Evolutionary conservation across 2,888 invertebrate genomes (phyloP).

Genomic region (Rhodophaea formosa): DNA sequence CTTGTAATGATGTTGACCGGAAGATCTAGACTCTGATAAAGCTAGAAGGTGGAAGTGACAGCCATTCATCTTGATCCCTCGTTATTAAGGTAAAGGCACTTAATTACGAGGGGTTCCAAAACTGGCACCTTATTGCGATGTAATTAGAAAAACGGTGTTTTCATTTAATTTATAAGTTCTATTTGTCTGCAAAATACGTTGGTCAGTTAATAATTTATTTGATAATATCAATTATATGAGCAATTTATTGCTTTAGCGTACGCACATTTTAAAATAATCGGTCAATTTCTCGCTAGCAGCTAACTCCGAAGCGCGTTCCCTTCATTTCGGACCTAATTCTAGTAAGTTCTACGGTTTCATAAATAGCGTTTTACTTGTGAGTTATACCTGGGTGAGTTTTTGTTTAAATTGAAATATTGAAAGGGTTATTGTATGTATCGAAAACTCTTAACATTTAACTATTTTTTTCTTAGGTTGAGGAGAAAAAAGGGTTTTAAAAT

Average conservation of each 20-base stretch:
- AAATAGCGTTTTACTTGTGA: constrained; percentile 2
- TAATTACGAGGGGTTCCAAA: constrained; percentile 9
- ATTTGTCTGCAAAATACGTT: constrained; percentile 1
- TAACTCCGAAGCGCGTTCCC: background rate
- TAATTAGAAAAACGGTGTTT: constrained; percentile 3
- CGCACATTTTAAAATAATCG: constrained; percentile 3
- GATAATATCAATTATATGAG: constrained; percentile 1
- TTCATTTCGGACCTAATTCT: constrained; percentile 2
- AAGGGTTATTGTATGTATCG: background rate
- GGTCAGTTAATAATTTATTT: too few relatives aligned
- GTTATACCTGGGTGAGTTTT: background rate
- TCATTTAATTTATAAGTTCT: background rate
- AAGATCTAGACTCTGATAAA: too few relatives aligned
- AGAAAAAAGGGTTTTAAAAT: too few relatives aligned
- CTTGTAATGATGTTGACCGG: too few relatives aligned
- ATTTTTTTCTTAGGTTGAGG: too few relatives aligned
- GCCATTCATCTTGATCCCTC: too few relatives aligned
- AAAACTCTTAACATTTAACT: background rate
- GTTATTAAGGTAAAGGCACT: constrained; percentile 1
- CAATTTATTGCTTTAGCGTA: background rate
- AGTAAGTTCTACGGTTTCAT: background rate
- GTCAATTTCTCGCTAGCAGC: background rate
- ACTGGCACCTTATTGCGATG: constrained; percentile 1
- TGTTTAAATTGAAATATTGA: background rate
- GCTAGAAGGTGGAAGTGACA: too few relatives aligned